Percentiles rank a stretch among this genome's conserved stretches.
Evolutionary conservation across 2,888 invertebrate genomes (phyloP).

Genomic region (Hemistola chrysoprasaria): DNA sequence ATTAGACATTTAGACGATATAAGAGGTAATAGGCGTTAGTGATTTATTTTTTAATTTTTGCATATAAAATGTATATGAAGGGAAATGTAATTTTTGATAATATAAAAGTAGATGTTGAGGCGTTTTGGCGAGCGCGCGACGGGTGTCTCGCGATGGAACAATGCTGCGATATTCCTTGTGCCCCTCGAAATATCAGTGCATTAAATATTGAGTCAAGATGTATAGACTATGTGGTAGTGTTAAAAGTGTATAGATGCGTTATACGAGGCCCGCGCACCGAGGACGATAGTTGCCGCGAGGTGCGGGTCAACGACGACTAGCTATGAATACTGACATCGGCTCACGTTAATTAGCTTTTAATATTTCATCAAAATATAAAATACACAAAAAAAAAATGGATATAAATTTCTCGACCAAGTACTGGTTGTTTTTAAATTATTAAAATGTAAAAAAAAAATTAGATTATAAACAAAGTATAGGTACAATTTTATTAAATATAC

Average conservation of each 20-base stretch:
- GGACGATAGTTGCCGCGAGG: conserved; percentile 67
- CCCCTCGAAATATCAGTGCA: conserved; percentile 78
- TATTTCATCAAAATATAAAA: conserved; percentile 83
- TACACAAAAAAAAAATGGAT: conserved; percentile 80
- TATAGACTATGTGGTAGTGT: conserved; percentile 73
- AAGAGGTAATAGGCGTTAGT: conserved; percentile 66
- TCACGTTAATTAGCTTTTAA: conserved; percentile 83
- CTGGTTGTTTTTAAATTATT: conserved; percentile 83
- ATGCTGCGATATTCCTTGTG: conserved; percentile 80
- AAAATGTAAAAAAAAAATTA: conserved; percentile 82
- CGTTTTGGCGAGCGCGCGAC: conserved; percentile 45
- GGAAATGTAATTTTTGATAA: conserved; percentile 39
- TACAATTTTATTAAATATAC: conserved; percentile 82
- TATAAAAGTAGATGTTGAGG: conserved; percentile 32
- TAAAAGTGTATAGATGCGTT: conserved; percentile 75
- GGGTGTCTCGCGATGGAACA: conserved; percentile 57
- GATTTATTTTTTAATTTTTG: conserved; percentile 68
- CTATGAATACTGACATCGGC: conserved; percentile 83
- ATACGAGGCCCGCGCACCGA: conserved; percentile 72
- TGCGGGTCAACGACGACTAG: conserved; percentile 81
- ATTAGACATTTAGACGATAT: conserved; percentile 71
- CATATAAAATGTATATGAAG: conserved; percentile 54
- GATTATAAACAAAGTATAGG: conserved; percentile 81
- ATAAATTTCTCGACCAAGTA: conserved; percentile 81
- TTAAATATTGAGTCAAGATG: conserved; percentile 68